Percentiles rank a stretch among this genome's conserved stretches.
phyloP scores from a whole-genome alignment of 2,888 invertebrate genomes.

The Harpalus rubripes region DNA sequence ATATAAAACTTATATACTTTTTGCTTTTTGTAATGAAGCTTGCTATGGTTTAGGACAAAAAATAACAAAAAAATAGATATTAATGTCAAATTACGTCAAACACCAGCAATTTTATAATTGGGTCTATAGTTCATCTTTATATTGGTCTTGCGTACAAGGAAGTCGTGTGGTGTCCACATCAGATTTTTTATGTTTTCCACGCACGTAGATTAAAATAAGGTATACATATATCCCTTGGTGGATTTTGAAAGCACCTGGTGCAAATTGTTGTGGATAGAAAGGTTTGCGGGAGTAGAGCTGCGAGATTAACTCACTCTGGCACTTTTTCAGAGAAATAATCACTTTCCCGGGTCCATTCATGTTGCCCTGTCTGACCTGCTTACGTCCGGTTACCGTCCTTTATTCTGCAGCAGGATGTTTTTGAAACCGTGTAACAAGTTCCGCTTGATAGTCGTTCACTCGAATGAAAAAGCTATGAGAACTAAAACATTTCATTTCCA shows the following conservation, averaged over 20 bases:
- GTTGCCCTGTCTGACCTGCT: conserved; percentile 21
- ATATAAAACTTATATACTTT: too few relatives aligned
- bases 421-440: conserved; percentile 41
- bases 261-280: conserved; percentile 37
- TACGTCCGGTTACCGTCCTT: conserved; percentile 43
- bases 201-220: not conserved
- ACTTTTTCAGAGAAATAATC: conserved; percentile 49
- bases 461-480: conserved; percentile 34
- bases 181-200: not conserved
- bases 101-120: too few relatives aligned
- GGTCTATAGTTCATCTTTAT: too few relatives aligned
- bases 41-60: too few relatives aligned
- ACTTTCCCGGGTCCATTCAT: conserved; percentile 44
- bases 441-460: conserved; percentile 22
- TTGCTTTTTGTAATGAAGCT: too few relatives aligned
- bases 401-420: conserved; percentile 53
- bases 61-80: too few relatives aligned
- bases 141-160: too few relatives aligned
- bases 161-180: too few relatives aligned
- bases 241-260: conserved; percentile 6
- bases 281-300: not conserved
- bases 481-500: conserved; percentile 47
- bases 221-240: not conserved
- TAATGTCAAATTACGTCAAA: too few relatives aligned
- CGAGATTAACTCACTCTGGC: conserved; percentile 16